Evolutionary conservation across 2,113 vertebrate genomes (phyloP).

Genomic region (Microtus pennsylvanicus): DNA sequence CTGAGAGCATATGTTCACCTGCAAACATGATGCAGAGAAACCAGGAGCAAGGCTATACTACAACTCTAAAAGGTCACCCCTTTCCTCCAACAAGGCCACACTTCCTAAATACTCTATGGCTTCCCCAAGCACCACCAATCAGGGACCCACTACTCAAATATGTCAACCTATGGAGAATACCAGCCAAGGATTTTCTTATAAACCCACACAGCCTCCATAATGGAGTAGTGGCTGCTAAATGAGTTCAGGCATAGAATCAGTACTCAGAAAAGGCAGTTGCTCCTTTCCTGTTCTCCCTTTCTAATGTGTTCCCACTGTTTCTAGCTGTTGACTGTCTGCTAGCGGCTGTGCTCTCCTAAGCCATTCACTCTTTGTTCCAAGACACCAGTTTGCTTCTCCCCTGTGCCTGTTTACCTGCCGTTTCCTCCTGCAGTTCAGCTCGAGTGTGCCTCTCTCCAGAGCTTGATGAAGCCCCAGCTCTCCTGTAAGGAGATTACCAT

Average conservation of each 20-base stretch:
- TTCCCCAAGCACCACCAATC: background rate
- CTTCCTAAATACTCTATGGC: background rate
- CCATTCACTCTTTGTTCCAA: background rate
- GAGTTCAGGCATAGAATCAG: background rate
- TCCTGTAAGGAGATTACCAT: background rate
- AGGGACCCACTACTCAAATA: background rate
- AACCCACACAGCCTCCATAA: background rate
- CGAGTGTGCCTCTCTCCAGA: background rate
- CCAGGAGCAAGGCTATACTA: background rate
- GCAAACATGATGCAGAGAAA: background rate
- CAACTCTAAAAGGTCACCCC: background rate
- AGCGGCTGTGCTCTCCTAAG: background rate
- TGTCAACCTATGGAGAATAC: background rate
- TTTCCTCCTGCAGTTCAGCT: background rate
- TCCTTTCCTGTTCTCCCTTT: background rate
- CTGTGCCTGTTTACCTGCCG: background rate
- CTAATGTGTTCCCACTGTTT: background rate
- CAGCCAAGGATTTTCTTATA: background rate
- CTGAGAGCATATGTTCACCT: background rate
- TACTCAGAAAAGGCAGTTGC: background rate
- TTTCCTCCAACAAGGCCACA: background rate
- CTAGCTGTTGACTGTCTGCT: background rate
- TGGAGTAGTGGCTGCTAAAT: background rate
- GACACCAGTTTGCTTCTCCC: background rate
- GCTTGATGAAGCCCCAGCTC: background rate